Base-by-base conservation (phyloP, 2,797 vertebrate genomes). In the Sandelia bainsii region DNA sequence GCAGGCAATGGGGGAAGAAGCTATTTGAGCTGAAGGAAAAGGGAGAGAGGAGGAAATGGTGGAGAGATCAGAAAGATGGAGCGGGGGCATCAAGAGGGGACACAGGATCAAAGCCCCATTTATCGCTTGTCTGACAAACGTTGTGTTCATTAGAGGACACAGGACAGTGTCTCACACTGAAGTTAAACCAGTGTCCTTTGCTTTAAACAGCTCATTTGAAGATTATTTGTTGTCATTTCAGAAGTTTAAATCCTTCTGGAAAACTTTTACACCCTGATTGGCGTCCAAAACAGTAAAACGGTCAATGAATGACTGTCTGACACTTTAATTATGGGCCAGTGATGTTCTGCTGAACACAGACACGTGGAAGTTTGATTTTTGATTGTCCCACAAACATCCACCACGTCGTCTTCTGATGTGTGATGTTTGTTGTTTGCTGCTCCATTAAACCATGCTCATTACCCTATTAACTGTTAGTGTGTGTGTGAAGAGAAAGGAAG, bases 381-480 rank as follows among this genome's bases (percentile, higher is more conserved):
- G 85, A 70, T 70, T 49, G 67, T 46, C 44, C 51, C 45, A 63
- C 25, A 53, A 57, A 50, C 42, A 79, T 80, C 62, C 64, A 70
- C 72, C 69, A 67, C 27, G 19, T 17, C 14, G 45, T 40, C 48
- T 16, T n/a, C 40, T 6, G 46, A 44, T 70, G 19, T 51, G 57
- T 59, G 59, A 67, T 77, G 53, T 79, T 83, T 83, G 80, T 49
- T 58, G 62, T 70, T 81, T 65, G 32, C 40, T n/a, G 69, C 29
- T 50, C 62, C 68, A 76, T 86, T 83, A 81, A 83, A 77, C 61
- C 10, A 59, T 17, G 11, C 57, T 78, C 74, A 78, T 83, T 77
- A 70, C 50, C 22, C 72, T 56, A 19, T 75, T 42, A 53, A 62
- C 34, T 58, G 44, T n/a, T 25, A 34, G 32, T 34, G 32, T 34